phyloP scores from a whole-genome alignment of 2,113 vertebrate species.

The Cavia porcellus region DNA sequence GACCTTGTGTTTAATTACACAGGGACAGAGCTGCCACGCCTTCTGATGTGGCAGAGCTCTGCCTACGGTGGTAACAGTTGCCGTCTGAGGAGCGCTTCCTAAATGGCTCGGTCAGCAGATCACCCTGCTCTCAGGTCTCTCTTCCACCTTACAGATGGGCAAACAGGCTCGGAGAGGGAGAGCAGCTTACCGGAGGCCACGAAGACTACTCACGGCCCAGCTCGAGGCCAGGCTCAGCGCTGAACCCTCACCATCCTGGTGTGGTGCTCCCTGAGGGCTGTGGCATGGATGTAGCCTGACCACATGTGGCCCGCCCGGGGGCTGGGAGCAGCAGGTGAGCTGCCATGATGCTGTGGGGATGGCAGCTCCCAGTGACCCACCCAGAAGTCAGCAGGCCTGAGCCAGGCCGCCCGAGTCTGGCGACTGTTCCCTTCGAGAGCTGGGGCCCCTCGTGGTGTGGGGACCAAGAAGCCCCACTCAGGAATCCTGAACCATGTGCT shows the following conservation, averaged over 20 bases:
- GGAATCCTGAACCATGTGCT: neutral
- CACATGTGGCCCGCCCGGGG: no score
- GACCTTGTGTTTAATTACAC: fast-evolving
- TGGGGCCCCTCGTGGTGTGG: fast-evolving
- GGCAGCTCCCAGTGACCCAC: neutral
- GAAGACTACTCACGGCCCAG: no score
- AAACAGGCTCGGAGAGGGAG: neutral
- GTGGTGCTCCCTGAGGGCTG: no score
- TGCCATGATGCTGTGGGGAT: neutral
- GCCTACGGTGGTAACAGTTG: fast-evolving
- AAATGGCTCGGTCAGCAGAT: neutral
- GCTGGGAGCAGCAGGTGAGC: neutral
- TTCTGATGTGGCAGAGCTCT: neutral
- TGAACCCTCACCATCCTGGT: no score
- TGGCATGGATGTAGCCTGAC: no score
- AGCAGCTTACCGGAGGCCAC: neutral
- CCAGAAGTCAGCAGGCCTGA: neutral
- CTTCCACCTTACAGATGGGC: neutral
- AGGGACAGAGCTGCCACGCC: neutral
- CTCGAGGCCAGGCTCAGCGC: no score
- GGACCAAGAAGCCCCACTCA: no score
- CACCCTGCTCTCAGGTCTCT: no score
- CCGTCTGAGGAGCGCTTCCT: no score
- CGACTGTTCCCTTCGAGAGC: neutral
- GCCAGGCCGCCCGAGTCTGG: neutral